Conservation (phyloP, 1,140 invertebrate species). For the Drosophila punjabiensis region DNA sequence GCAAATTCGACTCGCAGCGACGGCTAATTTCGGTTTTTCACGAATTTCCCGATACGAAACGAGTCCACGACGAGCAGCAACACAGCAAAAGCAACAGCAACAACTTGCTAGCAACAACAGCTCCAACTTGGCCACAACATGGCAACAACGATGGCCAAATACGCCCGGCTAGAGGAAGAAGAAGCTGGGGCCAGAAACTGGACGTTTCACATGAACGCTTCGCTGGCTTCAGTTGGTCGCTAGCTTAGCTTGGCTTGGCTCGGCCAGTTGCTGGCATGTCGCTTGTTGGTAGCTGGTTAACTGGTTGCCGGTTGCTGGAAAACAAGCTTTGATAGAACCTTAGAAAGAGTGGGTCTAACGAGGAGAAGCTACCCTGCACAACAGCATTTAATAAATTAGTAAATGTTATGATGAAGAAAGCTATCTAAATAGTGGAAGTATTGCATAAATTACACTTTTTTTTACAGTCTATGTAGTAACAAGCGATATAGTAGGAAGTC, state of each 20-base stretch:
- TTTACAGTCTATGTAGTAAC: too few species aligned
- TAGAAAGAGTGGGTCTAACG: background rate
- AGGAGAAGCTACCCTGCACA: background rate
- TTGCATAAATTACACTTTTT: too few species aligned
- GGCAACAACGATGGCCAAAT: conserved; percentile 39
- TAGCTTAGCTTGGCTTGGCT: conserved; percentile 4
- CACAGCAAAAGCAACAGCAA: conserved; percentile 10
- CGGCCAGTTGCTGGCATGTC: conserved; percentile 3
- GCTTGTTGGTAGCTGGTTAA: conserved; percentile 24
- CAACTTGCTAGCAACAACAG: conserved; percentile 17
- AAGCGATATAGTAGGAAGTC: too few species aligned
- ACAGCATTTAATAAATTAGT: too few species aligned
- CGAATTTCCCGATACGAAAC: conserved; percentile 78
- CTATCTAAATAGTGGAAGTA: background rate
- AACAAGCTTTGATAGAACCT: conserved; percentile 4
- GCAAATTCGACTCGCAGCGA: conserved; percentile 64
- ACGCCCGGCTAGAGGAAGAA: conserved; percentile 49
- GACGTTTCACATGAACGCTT: conserved; percentile 84
- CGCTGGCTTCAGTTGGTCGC: conserved; percentile 62
- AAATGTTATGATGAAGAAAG: background rate
- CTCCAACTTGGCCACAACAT: conserved; percentile 50
- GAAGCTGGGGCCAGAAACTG: conserved; percentile 60
- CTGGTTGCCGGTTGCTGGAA: conserved; percentile 14
- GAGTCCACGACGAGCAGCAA: conserved; percentile 50
- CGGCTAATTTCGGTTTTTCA: conserved; percentile 79